phyloP scores from a whole-genome alignment of 2,797 vertebrate genomes.

The Macropus fuliginosus region DNA sequence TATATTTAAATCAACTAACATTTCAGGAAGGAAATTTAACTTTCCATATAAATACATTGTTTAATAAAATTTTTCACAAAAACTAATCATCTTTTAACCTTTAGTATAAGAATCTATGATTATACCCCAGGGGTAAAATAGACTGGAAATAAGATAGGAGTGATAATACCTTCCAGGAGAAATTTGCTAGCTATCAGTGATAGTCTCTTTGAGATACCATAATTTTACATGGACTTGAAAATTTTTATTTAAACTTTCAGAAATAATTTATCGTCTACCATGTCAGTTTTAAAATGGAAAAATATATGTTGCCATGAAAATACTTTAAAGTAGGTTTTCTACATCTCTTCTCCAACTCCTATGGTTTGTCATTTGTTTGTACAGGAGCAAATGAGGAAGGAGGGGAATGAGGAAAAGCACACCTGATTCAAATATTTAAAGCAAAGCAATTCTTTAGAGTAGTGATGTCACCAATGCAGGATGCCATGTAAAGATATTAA shows the following conservation, averaged over 20 bases:
- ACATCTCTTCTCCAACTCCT: background rate
- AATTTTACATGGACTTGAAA: constrained; percentile 15
- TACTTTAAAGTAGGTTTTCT: background rate
- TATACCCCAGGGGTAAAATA: background rate
- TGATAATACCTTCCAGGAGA: constrained; percentile 44
- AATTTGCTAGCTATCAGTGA: background rate
- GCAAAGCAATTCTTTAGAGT: background rate
- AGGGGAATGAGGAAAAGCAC: background rate
- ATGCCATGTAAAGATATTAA: background rate
- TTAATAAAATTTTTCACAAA: constrained; percentile 39
- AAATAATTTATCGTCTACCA: constrained; percentile 10
- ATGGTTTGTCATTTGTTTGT: background rate
- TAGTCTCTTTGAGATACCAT: constrained; percentile 32
- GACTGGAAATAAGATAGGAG: constrained; percentile 32
- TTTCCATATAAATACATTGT: constrained; percentile 7
- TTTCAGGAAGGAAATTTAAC: constrained; percentile 22
- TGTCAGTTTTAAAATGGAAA: constrained; percentile 10
- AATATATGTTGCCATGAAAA: background rate
- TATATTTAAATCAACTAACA: constrained; percentile 6
- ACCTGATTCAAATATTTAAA: background rate
- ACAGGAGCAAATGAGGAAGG: background rate
- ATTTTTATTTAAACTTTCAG: constrained; percentile 8
- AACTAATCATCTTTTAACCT: constrained; percentile 48
- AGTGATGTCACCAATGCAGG: background rate
- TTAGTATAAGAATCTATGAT: constrained; percentile 56